Evolutionary conservation across 2,888 invertebrate species (phyloP).

Genomic region (Tortricodes alternella): DNA sequence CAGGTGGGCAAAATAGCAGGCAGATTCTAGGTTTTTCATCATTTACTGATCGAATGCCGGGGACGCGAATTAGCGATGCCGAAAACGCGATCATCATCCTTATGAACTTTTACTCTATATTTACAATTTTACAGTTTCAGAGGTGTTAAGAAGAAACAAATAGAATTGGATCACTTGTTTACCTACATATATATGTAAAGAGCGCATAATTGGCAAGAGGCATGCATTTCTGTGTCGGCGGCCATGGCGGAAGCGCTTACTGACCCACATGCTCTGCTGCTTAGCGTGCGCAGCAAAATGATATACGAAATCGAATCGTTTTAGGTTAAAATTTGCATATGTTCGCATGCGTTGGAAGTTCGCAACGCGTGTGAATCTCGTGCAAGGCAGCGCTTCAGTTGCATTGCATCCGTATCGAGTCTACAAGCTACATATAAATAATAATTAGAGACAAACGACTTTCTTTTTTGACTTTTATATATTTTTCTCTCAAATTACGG

Average conservation of each 20-base stretch:
- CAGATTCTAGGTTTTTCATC: too few relatives aligned
- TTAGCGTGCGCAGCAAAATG: constrained; percentile 46
- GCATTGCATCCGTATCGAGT: constrained; percentile 25
- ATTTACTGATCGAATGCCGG: too few relatives aligned
- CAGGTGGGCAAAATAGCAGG: too few relatives aligned
- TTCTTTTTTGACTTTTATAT: too few relatives aligned
- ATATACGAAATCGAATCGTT: constrained; percentile 26
- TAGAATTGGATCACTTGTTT: constrained; percentile 12
- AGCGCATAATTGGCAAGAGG: constrained; percentile 55
- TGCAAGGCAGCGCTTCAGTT: constrained; percentile 9
- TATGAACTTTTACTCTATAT: too few relatives aligned
- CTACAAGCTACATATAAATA: not conserved
- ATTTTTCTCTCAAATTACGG: too few relatives aligned
- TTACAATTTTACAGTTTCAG: not conserved
- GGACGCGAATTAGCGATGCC: too few relatives aligned
- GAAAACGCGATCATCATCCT: too few relatives aligned
- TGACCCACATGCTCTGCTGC: constrained; percentile 54
- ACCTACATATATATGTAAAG: constrained; percentile 16
- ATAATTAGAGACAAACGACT: not conserved
- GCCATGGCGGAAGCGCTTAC: constrained; percentile 59
- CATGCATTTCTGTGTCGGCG: constrained; percentile 49
- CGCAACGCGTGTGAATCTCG: constrained; percentile 25
- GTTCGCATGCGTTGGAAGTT: constrained; percentile 22
- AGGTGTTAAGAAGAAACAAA: not conserved
- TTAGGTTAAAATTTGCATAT: constrained; percentile 31